Evolutionary conservation across 2,797 vertebrate species (phyloP).

Genomic region (Myoxocephalus aenaeus): DNA sequence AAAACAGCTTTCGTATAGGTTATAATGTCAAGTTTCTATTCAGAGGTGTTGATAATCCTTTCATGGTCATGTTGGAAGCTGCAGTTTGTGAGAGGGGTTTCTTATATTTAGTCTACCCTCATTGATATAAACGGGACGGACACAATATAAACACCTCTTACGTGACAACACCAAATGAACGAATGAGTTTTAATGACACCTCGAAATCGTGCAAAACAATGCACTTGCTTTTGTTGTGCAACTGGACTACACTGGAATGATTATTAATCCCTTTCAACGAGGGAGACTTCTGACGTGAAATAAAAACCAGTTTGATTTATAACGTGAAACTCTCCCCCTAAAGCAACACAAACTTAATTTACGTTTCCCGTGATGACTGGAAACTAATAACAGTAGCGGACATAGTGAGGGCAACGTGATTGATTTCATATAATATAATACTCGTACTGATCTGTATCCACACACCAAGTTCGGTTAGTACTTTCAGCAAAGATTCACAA

Average conservation of each 20-base stretch:
- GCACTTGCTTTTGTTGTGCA: not conserved
- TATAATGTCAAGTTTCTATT: not conserved
- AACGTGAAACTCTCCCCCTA: not conserved
- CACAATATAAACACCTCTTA: not conserved
- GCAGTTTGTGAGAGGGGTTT: not conserved
- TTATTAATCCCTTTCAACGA: not conserved
- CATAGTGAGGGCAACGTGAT: not conserved
- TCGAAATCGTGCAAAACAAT: not conserved
- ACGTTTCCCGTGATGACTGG: not conserved
- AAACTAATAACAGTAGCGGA: not conserved
- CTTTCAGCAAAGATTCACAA: not conserved
- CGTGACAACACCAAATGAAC: not conserved
- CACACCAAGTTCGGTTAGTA: not conserved
- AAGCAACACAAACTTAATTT: not conserved
- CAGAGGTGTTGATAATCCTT: not conserved
- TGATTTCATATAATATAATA: not conserved
- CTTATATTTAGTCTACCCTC: not conserved
- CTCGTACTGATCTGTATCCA: not conserved
- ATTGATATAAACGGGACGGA: not conserved
- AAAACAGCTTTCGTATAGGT: not conserved
- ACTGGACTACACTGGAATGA: not conserved
- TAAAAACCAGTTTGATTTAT: not conserved
- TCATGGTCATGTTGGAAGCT: not conserved
- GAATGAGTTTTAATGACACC: slow-evolving; percentile 3
- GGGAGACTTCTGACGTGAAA: not conserved